Evolutionary conservation across 2,113 vertebrate species (phyloP).

Genomic region (Anas platyrhynchos): DNA sequence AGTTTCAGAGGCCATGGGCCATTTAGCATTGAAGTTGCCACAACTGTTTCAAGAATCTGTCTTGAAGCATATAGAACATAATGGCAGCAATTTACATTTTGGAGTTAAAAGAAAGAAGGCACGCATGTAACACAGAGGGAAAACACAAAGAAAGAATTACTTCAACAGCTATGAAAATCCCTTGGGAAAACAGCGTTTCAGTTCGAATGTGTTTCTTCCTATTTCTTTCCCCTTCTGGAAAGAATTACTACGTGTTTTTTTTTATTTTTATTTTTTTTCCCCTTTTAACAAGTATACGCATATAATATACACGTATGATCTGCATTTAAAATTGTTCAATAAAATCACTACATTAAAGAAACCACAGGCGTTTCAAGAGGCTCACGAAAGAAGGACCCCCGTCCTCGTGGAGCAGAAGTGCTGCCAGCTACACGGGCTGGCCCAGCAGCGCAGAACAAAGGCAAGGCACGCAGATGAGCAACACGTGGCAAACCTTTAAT

Average conservation of each 20-base stretch:
- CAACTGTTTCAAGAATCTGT: conserved; percentile 39
- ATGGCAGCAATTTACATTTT: conserved; percentile 60
- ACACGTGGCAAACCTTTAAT: conserved; percentile 68
- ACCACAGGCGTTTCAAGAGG: conserved; percentile 43
- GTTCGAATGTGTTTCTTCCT: conserved; percentile 48
- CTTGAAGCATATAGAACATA: conserved; percentile 36
- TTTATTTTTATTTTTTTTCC: neutral
- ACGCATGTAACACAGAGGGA: conserved; percentile 33
- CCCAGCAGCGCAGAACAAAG: conserved; percentile 39
- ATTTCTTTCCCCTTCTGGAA: conserved; percentile 67
- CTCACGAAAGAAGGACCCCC: conserved; percentile 5
- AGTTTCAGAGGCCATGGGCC: neutral
- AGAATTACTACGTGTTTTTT: conserved; percentile 26
- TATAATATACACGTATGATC: conserved; percentile 66
- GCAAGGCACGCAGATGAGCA: conserved; percentile 44
- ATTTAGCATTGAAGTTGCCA: conserved; percentile 35
- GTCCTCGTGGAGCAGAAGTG: conserved; percentile 32
- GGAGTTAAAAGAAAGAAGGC: conserved; percentile 44
- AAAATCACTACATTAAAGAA: conserved; percentile 67
- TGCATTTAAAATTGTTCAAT: conserved; percentile 66
- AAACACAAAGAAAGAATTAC: conserved; percentile 70
- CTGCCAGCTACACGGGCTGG: conserved; percentile 11
- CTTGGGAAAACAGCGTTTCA: conserved; percentile 53
- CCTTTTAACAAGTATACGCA: conserved; percentile 52
- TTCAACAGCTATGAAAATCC: conserved; percentile 64